Conservation (phyloP, 2,113 vertebrate genomes). For the Solea solea region DNA sequence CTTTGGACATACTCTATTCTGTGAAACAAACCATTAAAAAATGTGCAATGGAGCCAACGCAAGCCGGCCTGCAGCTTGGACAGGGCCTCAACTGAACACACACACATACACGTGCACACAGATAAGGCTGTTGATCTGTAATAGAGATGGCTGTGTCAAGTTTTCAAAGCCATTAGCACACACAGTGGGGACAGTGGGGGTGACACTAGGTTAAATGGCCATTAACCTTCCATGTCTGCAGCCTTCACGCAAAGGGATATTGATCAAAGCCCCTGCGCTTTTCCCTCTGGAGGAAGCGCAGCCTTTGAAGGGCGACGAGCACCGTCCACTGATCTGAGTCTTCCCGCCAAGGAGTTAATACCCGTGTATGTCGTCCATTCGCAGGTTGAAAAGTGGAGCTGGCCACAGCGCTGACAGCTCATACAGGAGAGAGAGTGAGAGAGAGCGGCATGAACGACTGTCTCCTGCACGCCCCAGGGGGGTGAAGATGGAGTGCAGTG, state of each 20-base stretch:
- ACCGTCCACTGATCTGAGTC: slow-evolving; percentile 52
- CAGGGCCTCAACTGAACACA: not conserved
- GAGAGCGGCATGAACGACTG: slow-evolving; percentile 26
- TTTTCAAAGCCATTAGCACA: slow-evolving; percentile 61
- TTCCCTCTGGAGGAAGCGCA: slow-evolving; percentile 40
- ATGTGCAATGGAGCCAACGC: slow-evolving; percentile 17
- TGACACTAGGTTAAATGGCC: slow-evolving; percentile 75
- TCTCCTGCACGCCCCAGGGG: slow-evolving; percentile 29
- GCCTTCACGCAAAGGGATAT: slow-evolving; percentile 58
- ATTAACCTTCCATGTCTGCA: slow-evolving; percentile 68
- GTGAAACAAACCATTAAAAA: slow-evolving; percentile 14
- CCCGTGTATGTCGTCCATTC: slow-evolving; percentile 39
- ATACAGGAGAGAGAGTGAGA: slow-evolving; percentile 25
- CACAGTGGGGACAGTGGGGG: slow-evolving; percentile 53
- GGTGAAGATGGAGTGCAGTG: slow-evolving; percentile 33
- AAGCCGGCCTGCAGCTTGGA: not conserved
- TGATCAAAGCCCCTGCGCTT: slow-evolving; percentile 63
- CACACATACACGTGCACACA: slow-evolving; percentile 6
- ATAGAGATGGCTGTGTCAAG: slow-evolving; percentile 48
- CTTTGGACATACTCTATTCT: not conserved
- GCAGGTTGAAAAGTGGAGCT: slow-evolving; percentile 31
- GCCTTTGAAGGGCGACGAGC: slow-evolving; percentile 63
- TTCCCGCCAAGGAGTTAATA: slow-evolving; percentile 31
- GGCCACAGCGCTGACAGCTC: slow-evolving; percentile 17
- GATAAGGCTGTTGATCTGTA: slow-evolving; percentile 39